Percentiles rank a stretch among this genome's conserved stretches.
Evolutionary conservation across 2,797 vertebrate species (phyloP).

Genomic region (Cuniculus paca): DNA sequence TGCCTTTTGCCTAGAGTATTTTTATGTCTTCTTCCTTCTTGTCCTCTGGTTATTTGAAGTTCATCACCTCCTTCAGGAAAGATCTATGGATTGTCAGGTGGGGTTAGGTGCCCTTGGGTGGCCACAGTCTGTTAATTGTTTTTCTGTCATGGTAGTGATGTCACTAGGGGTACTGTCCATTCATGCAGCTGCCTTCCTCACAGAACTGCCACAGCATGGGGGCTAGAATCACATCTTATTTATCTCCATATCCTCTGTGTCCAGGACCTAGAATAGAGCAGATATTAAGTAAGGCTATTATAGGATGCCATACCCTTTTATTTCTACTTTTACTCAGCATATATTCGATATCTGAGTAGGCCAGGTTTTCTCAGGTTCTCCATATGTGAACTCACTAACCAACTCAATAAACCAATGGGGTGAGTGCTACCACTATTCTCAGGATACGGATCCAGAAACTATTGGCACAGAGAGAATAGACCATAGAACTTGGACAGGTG

Average conservation of each 20-base stretch:
- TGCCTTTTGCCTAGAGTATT: not conserved
- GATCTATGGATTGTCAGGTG: not conserved
- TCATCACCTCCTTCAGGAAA: not conserved
- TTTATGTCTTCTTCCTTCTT: not conserved
- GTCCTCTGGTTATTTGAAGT: not conserved
- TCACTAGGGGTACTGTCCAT: not conserved
- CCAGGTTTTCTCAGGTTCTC: not conserved
- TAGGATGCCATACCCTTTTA: not conserved
- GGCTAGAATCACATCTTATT: not conserved
- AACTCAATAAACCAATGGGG: not conserved
- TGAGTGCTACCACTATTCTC: not conserved
- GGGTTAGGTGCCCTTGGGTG: not conserved
- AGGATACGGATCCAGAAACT: not conserved
- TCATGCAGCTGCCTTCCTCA: not conserved
- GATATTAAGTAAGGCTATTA: not conserved
- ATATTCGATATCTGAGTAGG: not conserved
- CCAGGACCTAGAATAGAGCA: not conserved
- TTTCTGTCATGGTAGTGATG: not conserved
- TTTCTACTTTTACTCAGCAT: not conserved
- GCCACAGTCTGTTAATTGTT: not conserved
- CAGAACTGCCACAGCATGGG: rapidly evolving
- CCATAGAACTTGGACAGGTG: not conserved
- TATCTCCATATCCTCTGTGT: not conserved
- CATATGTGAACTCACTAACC: not conserved
- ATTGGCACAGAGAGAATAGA: no score